Conservation (phyloP, 2,888 invertebrate species). For the Xestia ashworthii region DNA sequence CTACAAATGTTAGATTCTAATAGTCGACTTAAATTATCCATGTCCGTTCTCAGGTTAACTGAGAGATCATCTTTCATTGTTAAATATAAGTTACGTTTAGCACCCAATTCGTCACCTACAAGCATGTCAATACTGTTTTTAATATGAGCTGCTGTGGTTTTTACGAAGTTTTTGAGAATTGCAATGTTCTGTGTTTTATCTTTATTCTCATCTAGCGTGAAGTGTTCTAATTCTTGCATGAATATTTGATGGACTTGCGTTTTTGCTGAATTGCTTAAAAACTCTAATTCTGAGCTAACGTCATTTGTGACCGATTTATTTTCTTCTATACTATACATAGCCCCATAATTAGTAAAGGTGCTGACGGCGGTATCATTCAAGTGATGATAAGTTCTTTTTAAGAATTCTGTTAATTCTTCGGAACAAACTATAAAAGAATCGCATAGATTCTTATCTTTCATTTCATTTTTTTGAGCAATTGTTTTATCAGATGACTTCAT, state of each 20-base stretch:
- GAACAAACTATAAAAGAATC: conserved; percentile 76
- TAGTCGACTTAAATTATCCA: conserved; percentile 73
- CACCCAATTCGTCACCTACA: conserved; percentile 61
- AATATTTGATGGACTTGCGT: conserved; percentile 68
- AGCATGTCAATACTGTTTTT: conserved; percentile 62
- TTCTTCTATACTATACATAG: conserved; percentile 78
- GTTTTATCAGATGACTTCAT: conserved; percentile 12
- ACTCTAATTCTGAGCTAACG: conserved; percentile 68
- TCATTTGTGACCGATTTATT: conserved; percentile 66
- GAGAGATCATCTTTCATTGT: conserved; percentile 73
- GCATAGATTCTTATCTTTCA: conserved; percentile 64
- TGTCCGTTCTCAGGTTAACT: conserved; percentile 75
- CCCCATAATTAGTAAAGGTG: conserved; percentile 77
- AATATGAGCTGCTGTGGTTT: conserved; percentile 58
- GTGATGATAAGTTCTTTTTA: conserved; percentile 72
- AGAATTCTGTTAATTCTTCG: conserved; percentile 74
- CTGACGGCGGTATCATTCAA: conserved; percentile 77
- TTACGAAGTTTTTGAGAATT: conserved; percentile 70
- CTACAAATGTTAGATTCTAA: conserved; percentile 72
- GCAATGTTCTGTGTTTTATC: conserved; percentile 69
- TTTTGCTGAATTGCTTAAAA: conserved; percentile 63
- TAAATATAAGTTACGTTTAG: conserved; percentile 58
- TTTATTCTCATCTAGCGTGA: conserved; percentile 72
- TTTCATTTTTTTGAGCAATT: conserved; percentile 2
- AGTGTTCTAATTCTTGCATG: conserved; percentile 63